Conservation (phyloP, 2,888 invertebrate genomes). For the Cheilosia grossa region DNA sequence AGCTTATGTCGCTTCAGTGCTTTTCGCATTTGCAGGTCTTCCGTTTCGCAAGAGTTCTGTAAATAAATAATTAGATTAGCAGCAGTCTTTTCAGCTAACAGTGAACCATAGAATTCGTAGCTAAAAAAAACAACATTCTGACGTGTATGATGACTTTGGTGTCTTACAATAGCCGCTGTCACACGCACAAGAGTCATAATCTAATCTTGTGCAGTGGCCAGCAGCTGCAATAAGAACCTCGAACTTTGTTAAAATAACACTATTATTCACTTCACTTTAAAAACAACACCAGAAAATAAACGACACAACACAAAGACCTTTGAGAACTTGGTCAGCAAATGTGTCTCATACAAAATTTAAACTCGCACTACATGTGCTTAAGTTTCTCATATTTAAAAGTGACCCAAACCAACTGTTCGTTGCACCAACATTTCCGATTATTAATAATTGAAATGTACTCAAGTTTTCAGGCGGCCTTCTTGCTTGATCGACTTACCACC, state of each 20-base stretch:
- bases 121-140: neutral
- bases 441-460: conserved; percentile 33
- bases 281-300: neutral
- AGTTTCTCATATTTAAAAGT: conserved; percentile 70
- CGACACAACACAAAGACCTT: conserved; percentile 15
- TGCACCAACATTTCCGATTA: conserved; percentile 49
- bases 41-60: neutral
- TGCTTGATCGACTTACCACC: conserved; percentile 45
- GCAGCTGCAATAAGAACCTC: conserved; percentile 94
- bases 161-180: conserved; percentile 98
- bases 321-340: conserved; percentile 6
- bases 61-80: conserved; percentile 48
- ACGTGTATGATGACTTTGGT: conserved; percentile 76
- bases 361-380: conserved; percentile 55
- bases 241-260: conserved; percentile 11
- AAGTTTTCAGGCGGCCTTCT: conserved; percentile 6
- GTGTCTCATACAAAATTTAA: conserved; percentile 55
- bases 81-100: neutral
- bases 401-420: conserved; percentile 53
- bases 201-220: conserved; percentile 99
- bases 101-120: neutral
- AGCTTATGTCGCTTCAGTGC: neutral
- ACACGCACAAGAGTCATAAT: conserved; percentile 98
- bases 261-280: conserved; percentile 40
- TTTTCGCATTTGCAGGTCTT: conserved; percentile 1